A percentile compares a stretch with the other conserved stretches of the same genome.
Conservation (phyloP, 2,113 vertebrate species). For the Polyodon spathula region DNA sequence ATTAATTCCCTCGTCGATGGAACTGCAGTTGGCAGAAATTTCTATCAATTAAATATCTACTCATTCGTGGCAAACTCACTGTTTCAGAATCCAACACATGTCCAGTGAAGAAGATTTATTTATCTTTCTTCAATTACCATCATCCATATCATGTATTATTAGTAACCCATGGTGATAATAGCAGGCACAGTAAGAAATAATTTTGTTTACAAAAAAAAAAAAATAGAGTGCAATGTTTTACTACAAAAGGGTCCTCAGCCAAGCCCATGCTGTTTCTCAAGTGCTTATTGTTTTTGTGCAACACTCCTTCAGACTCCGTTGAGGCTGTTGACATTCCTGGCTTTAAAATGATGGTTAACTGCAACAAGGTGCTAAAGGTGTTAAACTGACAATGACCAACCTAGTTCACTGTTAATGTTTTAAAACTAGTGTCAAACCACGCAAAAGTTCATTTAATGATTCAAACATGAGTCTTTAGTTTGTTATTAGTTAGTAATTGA, state of each 20-base stretch:
- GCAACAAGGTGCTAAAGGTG: no score
- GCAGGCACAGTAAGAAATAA: slow-evolving; percentile 20
- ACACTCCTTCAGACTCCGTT: no score
- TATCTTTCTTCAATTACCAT: slow-evolving; percentile 30
- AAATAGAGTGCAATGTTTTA: slow-evolving; percentile 5
- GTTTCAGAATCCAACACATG: background rate
- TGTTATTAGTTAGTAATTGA: no score
- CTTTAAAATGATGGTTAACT: no score
- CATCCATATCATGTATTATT: slow-evolving; percentile 23
- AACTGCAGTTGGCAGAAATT: background rate
- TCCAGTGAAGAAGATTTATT: slow-evolving; percentile 11
- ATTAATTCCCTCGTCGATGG: slow-evolving; percentile 3
- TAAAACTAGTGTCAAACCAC: no score
- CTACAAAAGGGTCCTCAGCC: background rate
- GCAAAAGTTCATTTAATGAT: no score
- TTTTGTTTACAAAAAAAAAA: slow-evolving; percentile 14
- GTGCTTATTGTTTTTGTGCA: slow-evolving; percentile 4
- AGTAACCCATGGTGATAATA: slow-evolving; percentile 27
- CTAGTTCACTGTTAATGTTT: no score
- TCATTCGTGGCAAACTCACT: slow-evolving; percentile 4
- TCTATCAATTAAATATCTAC: background rate
- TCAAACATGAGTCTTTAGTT: no score
- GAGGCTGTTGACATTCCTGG: no score
- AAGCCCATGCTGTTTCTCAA: background rate
- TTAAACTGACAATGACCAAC: no score